Evolutionary conservation across 2,888 invertebrate species (phyloP).

Genomic region (Maniola hyperantus): DNA sequence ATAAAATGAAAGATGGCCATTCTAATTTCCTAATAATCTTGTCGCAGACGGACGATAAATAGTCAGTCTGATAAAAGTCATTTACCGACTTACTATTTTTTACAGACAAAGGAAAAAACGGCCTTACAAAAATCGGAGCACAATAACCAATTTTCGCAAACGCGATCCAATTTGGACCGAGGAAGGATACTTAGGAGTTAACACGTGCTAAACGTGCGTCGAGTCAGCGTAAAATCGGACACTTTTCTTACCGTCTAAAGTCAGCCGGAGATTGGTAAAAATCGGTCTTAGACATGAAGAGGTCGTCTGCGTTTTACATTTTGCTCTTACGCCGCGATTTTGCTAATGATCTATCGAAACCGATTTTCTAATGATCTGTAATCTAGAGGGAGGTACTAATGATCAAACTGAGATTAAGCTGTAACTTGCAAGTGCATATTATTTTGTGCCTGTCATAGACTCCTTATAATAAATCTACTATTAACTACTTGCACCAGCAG

Average conservation of each 20-base stretch:
- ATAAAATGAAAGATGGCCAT: slow-evolving; percentile 19
- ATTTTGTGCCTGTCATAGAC: neutral
- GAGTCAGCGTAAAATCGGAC: neutral
- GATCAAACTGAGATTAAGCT: slow-evolving; percentile 12
- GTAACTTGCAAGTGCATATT: slow-evolving; percentile 9
- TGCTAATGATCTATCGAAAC: slow-evolving; percentile 15
- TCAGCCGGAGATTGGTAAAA: neutral
- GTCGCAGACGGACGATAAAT: neutral
- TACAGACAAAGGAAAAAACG: too few relatives aligned
- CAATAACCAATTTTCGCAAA: too few relatives aligned
- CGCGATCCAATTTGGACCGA: too few relatives aligned
- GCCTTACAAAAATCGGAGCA: too few relatives aligned
- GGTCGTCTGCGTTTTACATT: neutral
- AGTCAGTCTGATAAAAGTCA: neutral
- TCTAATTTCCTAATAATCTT: slow-evolving; percentile 5
- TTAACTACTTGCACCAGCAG: neutral
- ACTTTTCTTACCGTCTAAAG: neutral
- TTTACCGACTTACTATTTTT: neutral
- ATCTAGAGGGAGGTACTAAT: slow-evolving; percentile 1
- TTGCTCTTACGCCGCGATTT: neutral
- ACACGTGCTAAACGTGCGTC: neutral
- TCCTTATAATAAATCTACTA: neutral
- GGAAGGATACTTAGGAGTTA: too few relatives aligned
- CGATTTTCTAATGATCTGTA: slow-evolving; percentile 18
- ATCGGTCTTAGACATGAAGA: neutral